These are phyloP conservation scores for Scomber japonicus DNA, from an alignment of 2,113 vertebrate species.

Conservation along the genomic window DNA sequence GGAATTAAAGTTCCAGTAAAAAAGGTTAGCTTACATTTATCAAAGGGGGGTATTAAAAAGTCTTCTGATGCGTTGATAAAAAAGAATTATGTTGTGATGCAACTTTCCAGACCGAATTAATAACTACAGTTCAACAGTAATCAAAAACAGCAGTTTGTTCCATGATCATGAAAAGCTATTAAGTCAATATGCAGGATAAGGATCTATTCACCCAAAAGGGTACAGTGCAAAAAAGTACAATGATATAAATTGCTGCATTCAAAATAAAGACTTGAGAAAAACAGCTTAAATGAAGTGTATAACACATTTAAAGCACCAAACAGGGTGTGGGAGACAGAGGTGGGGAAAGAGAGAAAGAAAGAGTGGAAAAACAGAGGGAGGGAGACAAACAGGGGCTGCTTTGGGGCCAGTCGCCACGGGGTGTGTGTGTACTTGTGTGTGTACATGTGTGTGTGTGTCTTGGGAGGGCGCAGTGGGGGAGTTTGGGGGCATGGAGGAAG, in stretches of 20 bases:
- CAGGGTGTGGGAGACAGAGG: slow-evolving; percentile 60
- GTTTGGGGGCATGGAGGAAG: slow-evolving; percentile 74
- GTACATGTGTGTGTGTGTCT: slow-evolving; percentile 62
- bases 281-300: slow-evolving; percentile 44
- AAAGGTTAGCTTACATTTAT: neutral
- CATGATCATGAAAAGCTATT: neutral
- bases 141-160: neutral
- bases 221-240: slow-evolving; percentile 1
- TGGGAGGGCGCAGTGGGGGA: slow-evolving; percentile 76
- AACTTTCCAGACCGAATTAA: neutral
- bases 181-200: too few relatives aligned
- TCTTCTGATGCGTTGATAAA: neutral
- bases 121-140: neutral
- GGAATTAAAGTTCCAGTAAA: too few relatives aligned
- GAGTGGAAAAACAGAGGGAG: slow-evolving; percentile 72
- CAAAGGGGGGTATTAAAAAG: neutral
- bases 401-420: slow-evolving; percentile 76
- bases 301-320: slow-evolving; percentile 62
- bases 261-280: slow-evolving; percentile 32
- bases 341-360: slow-evolving; percentile 48
- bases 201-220: neutral
- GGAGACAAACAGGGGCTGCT: slow-evolving; percentile 73
- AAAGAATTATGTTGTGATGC: neutral
- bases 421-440: slow-evolving; percentile 56
- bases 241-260: slow-evolving; percentile 5